Base-by-base conservation (phyloP, 2,113 vertebrate species). In the Prunella himalayana region DNA sequence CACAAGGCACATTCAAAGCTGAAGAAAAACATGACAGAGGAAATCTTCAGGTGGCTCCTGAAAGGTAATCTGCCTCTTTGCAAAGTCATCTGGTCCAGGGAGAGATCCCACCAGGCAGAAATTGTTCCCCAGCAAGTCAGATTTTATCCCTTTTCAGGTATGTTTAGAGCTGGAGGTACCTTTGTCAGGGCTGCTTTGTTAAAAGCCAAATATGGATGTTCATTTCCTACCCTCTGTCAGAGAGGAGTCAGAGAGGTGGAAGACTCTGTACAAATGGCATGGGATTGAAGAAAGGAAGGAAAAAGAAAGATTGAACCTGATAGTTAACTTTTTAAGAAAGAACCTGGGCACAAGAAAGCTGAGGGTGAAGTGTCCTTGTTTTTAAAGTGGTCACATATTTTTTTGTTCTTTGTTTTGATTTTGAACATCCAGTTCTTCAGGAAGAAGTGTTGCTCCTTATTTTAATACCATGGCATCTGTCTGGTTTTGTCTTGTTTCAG, bases 1-100 rank as follows among this genome's bases (percentile, higher is more conserved):
- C 99, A 99, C 94, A 99, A 99, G 95, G 98, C 99, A 1, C 93
- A 86, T 30, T 31, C 95, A 44, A 97, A 97, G 70, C 13, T 95
- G 79, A 95, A 94, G 92, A 97, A 97, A 57, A 96, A 94, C 1
- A 3, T 15, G 28, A 96, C 94, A 53, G 90, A 95, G 21, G 90
- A 94, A 68, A 56, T 92, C 71, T 77, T 94, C 91, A 94, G 68
- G n/a, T 96, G 95, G 94, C 47, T 96, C 27, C 37, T 92, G 91
- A 95, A 76, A 96, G 95, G 94, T 95, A 86, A 96, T 19, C 27
- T 57, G 17, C 17, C 37, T 44, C 4, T 57, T 53, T 78, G 31
- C 5, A 2, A 45, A 77, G 17, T 17, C 39, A 35, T 19, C 16
- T 71, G 13, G 25, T n/a, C 30, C 68, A 85, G 71, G 35, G 69